Percentiles rank a stretch among this genome's conserved stretches.
Conservation (phyloP, 2,888 invertebrate species). For the Cephus pulcher region DNA sequence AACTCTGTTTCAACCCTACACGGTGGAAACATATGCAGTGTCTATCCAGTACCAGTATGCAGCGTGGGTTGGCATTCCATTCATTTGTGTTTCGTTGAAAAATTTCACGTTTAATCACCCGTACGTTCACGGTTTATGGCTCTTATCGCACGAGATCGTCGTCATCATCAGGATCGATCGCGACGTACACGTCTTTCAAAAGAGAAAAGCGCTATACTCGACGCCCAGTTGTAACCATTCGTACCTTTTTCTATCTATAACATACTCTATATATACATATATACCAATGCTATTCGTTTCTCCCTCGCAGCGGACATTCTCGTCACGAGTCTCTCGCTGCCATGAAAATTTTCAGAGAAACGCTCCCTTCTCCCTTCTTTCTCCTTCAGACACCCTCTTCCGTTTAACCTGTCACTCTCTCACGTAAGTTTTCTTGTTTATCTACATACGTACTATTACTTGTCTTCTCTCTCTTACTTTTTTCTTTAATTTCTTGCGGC, state of each 20-base stretch:
- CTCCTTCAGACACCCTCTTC: conserved; percentile 6
- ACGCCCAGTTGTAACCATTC: neutral
- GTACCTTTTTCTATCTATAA: conserved; percentile 11
- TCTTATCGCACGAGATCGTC: conserved; percentile 11
- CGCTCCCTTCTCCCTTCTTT: conserved; percentile 5
- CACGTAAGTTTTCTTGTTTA: neutral
- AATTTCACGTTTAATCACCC: conserved; percentile 52
- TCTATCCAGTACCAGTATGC: neutral
- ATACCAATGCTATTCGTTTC: neutral
- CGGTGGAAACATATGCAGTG: neutral
- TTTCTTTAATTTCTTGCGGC: neutral
- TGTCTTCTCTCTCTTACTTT: neutral
- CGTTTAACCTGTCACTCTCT: neutral
- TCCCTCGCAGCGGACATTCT: neutral
- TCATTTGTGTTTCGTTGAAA: conserved; percentile 54
- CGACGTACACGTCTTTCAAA: neutral
- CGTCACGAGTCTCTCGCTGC: neutral
- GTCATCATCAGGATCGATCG: neutral
- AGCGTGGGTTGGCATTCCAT: conserved; percentile 60
- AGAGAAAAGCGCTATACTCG: neutral
- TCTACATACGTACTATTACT: neutral
- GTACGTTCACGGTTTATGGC: neutral
- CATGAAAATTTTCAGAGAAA: neutral
- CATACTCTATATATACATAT: conserved; percentile 11
- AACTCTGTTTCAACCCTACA: too few species aligned